Evolutionary conservation across 2,888 invertebrate species (phyloP).

Genomic region (Lapara coniferarum): DNA sequence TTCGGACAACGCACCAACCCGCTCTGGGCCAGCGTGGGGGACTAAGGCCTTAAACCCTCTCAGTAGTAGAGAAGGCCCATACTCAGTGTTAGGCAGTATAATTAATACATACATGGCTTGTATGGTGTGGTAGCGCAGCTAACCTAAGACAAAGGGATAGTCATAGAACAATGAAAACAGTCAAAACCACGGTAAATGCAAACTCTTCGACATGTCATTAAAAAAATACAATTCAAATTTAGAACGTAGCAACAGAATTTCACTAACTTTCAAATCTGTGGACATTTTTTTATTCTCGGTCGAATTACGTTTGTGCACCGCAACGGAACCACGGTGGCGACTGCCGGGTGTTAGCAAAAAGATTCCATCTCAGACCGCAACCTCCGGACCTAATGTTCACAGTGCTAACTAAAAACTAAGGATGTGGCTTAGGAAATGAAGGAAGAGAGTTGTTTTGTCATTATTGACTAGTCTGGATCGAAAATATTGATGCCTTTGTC

Average conservation of each 20-base stretch:
- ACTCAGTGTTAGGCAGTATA: too few species aligned
- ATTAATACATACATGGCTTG: too few species aligned
- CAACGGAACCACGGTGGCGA: conserved; percentile 37
- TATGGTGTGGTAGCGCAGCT: too few species aligned
- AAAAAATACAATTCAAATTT: neutral
- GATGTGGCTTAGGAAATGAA: conserved; percentile 55
- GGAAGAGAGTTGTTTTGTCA: neutral
- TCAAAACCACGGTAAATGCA: too few species aligned
- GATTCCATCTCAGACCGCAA: conserved; percentile 47
- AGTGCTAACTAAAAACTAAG: conserved; percentile 50
- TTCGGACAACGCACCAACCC: too few species aligned
- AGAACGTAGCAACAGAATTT: neutral
- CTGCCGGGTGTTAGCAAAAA: conserved; percentile 42
- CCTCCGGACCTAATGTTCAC: conserved; percentile 43
- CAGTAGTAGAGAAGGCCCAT: too few species aligned
- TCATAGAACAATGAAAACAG: too few species aligned
- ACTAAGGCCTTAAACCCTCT: too few species aligned
- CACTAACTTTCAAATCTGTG: neutral
- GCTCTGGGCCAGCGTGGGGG: too few species aligned
- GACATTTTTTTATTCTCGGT: conserved; percentile 13
- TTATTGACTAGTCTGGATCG: neutral
- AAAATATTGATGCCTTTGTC: conserved; percentile 48
- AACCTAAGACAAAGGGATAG: too few species aligned
- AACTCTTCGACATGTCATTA: neutral
- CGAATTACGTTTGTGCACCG: conserved; percentile 10